Evolutionary conservation across 1,140 invertebrate species (phyloP).

Genomic region (Drosophila rufa): DNA sequence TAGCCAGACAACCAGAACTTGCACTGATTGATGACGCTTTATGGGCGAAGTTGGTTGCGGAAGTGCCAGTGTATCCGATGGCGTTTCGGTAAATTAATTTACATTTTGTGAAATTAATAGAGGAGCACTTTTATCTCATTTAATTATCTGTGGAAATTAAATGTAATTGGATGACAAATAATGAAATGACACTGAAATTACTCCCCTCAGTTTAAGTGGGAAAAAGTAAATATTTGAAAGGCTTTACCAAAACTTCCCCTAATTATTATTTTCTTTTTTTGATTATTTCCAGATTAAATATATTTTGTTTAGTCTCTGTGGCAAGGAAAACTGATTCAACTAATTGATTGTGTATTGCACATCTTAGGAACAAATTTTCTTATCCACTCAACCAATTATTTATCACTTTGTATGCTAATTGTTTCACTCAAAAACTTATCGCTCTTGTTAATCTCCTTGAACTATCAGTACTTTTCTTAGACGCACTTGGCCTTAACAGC

Average conservation of each 20-base stretch:
- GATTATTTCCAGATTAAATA: not conserved
- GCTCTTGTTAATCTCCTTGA: not conserved
- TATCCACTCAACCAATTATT: not conserved
- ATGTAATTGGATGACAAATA: constrained; percentile 9
- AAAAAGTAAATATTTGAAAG: not conserved
- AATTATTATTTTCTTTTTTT: not conserved
- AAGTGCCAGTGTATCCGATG: constrained; percentile 9
- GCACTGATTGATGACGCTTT: constrained; percentile 30
- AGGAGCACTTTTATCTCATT: constrained; percentile 7
- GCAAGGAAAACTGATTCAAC: not conserved
- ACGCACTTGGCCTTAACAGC: constrained; percentile 21
- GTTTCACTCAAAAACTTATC: not conserved
- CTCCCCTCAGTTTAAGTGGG: not conserved
- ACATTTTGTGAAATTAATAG: constrained; percentile 10
- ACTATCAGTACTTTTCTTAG: constrained; percentile 13
- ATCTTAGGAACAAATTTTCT: too few species aligned
- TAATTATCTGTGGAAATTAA: constrained; percentile 1
- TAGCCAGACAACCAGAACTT: constrained; percentile 21
- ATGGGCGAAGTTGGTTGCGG: constrained; percentile 13
- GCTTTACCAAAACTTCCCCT: too few species aligned
- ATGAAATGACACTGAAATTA: not conserved
- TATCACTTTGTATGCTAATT: not conserved
- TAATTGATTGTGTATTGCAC: not conserved
- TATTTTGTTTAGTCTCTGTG: too few species aligned
- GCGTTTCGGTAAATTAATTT: constrained; percentile 29